Evolutionary conservation across 2,888 invertebrate genomes (phyloP).

Genomic region (Argyra leucocephala): DNA sequence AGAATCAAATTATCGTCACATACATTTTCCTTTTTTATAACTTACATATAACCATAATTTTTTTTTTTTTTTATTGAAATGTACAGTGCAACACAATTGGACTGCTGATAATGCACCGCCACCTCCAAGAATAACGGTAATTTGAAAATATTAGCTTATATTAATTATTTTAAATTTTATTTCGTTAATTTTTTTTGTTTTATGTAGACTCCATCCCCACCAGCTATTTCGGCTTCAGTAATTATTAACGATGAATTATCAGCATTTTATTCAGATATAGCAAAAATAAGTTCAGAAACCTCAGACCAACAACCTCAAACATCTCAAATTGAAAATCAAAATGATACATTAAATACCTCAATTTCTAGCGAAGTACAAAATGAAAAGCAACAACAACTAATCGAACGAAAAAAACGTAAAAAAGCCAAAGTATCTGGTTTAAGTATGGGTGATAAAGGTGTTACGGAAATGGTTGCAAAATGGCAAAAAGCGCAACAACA

Average conservation of each 20-base stretch:
- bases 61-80: neutral
- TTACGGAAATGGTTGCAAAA: conserved; percentile 59
- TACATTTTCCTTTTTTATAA: neutral
- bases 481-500: conserved; percentile 62
- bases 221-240: neutral
- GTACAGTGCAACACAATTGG: conserved; percentile 12
- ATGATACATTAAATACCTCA: conserved; percentile 1
- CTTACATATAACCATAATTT: too few relatives aligned
- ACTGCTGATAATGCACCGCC: conserved; percentile 25
- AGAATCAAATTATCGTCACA: neutral
- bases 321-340: neutral
- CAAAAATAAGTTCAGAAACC: conserved; percentile 44
- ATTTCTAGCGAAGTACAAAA: neutral
- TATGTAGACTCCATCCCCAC: conserved; percentile 6
- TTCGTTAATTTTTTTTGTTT: neutral
- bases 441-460: conserved; percentile 58
- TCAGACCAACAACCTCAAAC: conserved; percentile 14
- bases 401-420: conserved; percentile 27
- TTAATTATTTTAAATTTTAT: neutral
- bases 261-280: conserved; percentile 54
- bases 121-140: conserved; percentile 24
- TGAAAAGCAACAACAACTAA: neutral
- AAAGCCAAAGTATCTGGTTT: conserved; percentile 46
- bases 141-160: neutral
- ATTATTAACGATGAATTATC: conserved; percentile 47